Evolutionary conservation across 2,888 invertebrate genomes (phyloP), one percentile per base, ranked within the genome.

Genomic region (Oscheius sp.): DNA sequence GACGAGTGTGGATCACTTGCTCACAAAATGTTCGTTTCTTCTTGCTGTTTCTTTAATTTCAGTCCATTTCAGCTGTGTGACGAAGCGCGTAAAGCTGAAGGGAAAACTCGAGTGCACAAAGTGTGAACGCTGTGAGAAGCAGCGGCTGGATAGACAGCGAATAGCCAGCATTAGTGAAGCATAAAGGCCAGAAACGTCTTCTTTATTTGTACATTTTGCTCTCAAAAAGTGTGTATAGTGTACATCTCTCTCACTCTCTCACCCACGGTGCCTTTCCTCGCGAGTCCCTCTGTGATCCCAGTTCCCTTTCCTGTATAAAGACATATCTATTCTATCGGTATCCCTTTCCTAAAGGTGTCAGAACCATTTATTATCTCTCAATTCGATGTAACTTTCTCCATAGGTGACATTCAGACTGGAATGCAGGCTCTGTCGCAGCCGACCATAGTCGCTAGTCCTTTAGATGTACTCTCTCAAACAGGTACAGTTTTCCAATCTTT

Each of bases 1-100:
- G 79, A 77, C 9, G 80, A 71, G 9, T 87, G 85, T 63, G 85
- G 84, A 13, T 59, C 75, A 3, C 65, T 86, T 4, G 79, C 83
- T 4, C 87, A 87, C 59, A 47, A 47, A 33, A 48, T 59, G 70
- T 70, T 13, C 33, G 60, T 42, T 37, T 4, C 32, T 21, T 7
- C 21, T 21, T 21, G 21, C 21, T 47, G 21, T 68, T 13, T 48
- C 32, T 42, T 21, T 68, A 10, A 42, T 0, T 48, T 13, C 9
- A 29, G 33, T 11, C 57, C 51, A 1, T 58, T 62, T 62, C 37
- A 72, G 53, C 21, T 51, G 55, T 59, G 74, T 33, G 10, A 58
- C 37, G 32, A 74, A 48, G n/a, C 13, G 63, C 47, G 11, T 63
- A 47, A 68, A 42, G n/a, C 33, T 63, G 47, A 47, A 57, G 51